Evolutionary conservation across 2,888 invertebrate species (phyloP).

Genomic region (Apoderus coryli): DNA sequence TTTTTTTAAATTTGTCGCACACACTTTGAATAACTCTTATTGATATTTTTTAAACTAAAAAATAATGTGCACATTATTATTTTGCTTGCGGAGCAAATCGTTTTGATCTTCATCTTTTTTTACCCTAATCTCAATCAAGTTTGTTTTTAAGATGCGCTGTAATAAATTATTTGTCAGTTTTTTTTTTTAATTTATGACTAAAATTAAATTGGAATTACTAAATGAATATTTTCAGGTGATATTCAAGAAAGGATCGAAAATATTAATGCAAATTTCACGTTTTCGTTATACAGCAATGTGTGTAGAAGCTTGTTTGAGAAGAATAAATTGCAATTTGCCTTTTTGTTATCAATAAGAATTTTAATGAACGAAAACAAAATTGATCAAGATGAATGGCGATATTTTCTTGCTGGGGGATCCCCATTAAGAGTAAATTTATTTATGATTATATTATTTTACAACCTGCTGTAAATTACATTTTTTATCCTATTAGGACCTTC

Average conservation of each 20-base stretch:
- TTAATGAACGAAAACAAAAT: constrained; percentile 45
- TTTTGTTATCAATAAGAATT: constrained; percentile 55
- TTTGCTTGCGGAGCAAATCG: too few species aligned
- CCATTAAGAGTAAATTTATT: constrained; percentile 35
- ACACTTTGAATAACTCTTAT: too few species aligned
- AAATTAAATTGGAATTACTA: too few species aligned
- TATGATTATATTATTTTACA: too few species aligned
- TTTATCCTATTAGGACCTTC: constrained; percentile 29
- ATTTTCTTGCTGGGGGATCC: constrained; percentile 59
- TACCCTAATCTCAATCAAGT: too few species aligned
- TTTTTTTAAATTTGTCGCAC: too few species aligned
- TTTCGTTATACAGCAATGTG: constrained; percentile 70
- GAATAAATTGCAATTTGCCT: constrained; percentile 76
- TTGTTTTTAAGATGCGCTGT: too few species aligned
- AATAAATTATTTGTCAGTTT: too few species aligned
- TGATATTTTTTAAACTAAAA: too few species aligned
- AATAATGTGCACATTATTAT: too few species aligned
- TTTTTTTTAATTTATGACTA: constrained; percentile 1
- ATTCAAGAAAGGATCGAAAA: constrained; percentile 59
- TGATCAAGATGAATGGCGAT: constrained; percentile 53
- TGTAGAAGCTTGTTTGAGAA: constrained; percentile 82
- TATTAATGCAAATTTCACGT: constrained; percentile 69
- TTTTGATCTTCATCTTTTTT: too few species aligned
- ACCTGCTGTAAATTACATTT: background rate
- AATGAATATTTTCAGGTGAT: constrained; percentile 38